Evolutionary conservation across 1,140 invertebrate genomes (phyloP), one percentile per base, ranked within the genome.

Genomic region (Caenorhabditis remanei): DNA sequence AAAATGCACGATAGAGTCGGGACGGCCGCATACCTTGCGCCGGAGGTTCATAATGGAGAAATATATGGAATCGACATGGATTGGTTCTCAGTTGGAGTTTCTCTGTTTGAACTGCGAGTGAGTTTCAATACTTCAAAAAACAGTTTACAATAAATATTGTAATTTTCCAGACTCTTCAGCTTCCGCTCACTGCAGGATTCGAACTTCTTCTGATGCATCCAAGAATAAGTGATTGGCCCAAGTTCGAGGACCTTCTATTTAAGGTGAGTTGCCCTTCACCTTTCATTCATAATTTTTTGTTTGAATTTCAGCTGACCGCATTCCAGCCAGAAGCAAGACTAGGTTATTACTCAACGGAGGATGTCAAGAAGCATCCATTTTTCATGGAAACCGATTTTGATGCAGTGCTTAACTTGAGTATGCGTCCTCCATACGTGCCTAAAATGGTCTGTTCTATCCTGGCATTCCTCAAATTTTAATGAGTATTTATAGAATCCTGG

Each of bases 101-200:
- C 71, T 19, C 24, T 79, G 71, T 79, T 53, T 50, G 46, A 79
- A 21, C 53, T 79, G 71, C 50, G 71, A n/a, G 71, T 79, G n/a
- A 21, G 71, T 50, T 71, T 13, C n/a, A 3, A n/a, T n/a, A 32
- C 32, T 32, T 32, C 32, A 32, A 32, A 32, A 11, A 32, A 8
- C 32, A 63, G 24, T 16, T 16, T 32, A 32, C 21, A 32, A 32
- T 24, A 32, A 11, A 24, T 13, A 65, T 13, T 40, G 9, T 40
- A 6, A 46, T 16, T n/a, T 79, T 79, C 13, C 46, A 79, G 71
- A 50, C 71, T 3, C 13, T 9, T 3, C 46, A 50, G 11, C 71
- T 21, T 21, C 71, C 71, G 24, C 53, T 79, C 24, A 21, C 19
- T 4, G 19, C 21, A n/a, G 71, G 24, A 32, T n/a, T 11, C 7